Percentiles rank a stretch among this genome's conserved stretches.
Conservation (phyloP, 1,140 invertebrate genomes). For the Papilio xuthus region DNA sequence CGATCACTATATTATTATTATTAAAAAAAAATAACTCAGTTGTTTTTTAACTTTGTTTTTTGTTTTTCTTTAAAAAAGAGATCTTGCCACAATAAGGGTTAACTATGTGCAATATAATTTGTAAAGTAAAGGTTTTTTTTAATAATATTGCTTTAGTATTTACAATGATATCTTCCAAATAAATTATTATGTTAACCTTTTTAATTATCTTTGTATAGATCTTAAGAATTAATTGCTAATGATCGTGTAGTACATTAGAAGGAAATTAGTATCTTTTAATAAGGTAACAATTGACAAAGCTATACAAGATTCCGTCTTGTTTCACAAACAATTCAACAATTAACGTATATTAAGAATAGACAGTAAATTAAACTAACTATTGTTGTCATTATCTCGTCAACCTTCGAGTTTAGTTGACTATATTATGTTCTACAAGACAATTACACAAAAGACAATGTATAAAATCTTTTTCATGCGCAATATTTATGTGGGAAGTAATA, state of each 20-base stretch:
- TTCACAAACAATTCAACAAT: constrained; percentile 16
- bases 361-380: constrained; percentile 13
- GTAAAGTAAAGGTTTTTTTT: background rate
- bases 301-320: background rate
- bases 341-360: constrained; percentile 22
- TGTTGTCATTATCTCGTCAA: background rate
- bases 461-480: background rate
- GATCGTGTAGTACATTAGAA: background rate
- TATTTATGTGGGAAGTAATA: constrained; percentile 30
- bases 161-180: background rate
- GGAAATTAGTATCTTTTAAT: background rate
- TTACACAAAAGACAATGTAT: constrained; percentile 7
- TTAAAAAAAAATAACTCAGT: no score
- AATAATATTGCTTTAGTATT: background rate
- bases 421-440: background rate
- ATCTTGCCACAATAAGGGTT: no score
- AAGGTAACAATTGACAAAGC: constrained; percentile 13
- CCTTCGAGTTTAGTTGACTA: constrained; percentile 13
- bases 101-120: no score
- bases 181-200: background rate
- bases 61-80: no score
- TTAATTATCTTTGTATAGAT: background rate
- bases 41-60: no score
- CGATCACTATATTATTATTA: no score
- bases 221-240: background rate